A percentile compares a stretch with the other conserved stretches of the same genome.
Conservation (phyloP, 2,888 invertebrate genomes). For the Physocephala rufipes region DNA sequence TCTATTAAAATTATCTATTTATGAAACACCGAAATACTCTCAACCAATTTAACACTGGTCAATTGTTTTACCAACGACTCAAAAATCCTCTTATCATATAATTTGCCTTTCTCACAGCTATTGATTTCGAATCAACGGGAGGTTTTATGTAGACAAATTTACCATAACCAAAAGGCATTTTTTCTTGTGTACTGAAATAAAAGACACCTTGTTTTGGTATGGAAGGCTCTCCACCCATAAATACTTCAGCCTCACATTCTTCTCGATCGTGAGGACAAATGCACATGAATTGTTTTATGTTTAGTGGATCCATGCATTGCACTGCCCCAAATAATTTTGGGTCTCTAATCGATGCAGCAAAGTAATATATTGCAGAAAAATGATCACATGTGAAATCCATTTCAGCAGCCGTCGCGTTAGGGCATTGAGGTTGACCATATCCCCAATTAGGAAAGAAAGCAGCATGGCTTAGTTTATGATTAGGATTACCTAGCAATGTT, state of each 20-base stretch:
- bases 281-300: slow-evolving; percentile 46
- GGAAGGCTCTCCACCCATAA: slow-evolving; percentile 62
- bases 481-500: slow-evolving; percentile 59
- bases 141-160: slow-evolving; percentile 51
- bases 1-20: neutral
- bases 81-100: slow-evolving; percentile 28
- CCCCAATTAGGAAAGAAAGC: slow-evolving; percentile 65
- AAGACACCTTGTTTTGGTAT: slow-evolving; percentile 56
- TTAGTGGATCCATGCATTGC: slow-evolving; percentile 45
- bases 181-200: slow-evolving; percentile 53
- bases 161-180: slow-evolving; percentile 51
- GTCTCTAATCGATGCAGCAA: slow-evolving; percentile 56
- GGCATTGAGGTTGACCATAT: slow-evolving; percentile 62
- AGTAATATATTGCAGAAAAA: slow-evolving; percentile 57
- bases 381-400: slow-evolving; percentile 59
- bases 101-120: slow-evolving; percentile 14
- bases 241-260: slow-evolving; percentile 49
- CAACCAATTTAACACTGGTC: neutral
- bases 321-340: slow-evolving; percentile 55
- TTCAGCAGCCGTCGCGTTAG: slow-evolving; percentile 57
- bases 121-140: slow-evolving; percentile 36
- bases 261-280: slow-evolving; percentile 44
- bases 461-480: slow-evolving; percentile 56
- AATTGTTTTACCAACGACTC: slow-evolving; percentile 20
- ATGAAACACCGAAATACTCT: no score